Evolutionary conservation across 1,140 invertebrate genomes (phyloP).

Genomic region (Drosophila nannoptera): DNA sequence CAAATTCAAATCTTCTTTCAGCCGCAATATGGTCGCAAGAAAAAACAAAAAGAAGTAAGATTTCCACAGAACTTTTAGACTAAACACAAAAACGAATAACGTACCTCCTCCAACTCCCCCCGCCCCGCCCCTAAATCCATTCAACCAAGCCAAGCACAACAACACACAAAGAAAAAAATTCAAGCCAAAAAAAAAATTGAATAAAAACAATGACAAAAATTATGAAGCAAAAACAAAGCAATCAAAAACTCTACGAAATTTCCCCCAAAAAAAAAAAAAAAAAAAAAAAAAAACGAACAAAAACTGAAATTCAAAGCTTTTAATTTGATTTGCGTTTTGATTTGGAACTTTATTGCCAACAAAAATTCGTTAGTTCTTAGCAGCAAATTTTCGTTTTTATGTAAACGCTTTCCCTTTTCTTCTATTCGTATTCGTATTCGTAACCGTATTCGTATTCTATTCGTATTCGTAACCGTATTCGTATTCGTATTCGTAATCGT

Average conservation of each 20-base stretch:
- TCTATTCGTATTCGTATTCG: constrained; percentile 22
- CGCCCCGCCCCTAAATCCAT: background rate
- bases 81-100: constrained; percentile 44
- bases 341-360: constrained; percentile 56
- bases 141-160: constrained; percentile 9
- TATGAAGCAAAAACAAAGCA: background rate
- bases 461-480: constrained; percentile 30
- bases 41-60: constrained; percentile 98
- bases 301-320: constrained; percentile 37
- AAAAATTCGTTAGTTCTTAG: constrained; percentile 32
- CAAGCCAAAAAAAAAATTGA: constrained; percentile 5
- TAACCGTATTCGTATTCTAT: constrained; percentile 34
- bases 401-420: constrained; percentile 35
- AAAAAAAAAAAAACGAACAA: constrained; percentile 2
- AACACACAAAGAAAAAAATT: constrained; percentile 29
- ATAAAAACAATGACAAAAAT: constrained; percentile 20
- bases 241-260: constrained; percentile 3
- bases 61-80: constrained; percentile 70
- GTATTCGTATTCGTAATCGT: constrained; percentile 38
- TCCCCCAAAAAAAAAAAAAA: constrained; percentile 17
- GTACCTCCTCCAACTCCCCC: constrained; percentile 2
- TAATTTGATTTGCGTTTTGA: constrained; percentile 41
- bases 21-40: constrained; percentile 90
- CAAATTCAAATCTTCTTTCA: constrained; percentile 79
- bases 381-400: constrained; percentile 32